Evolutionary conservation across 2,888 invertebrate species (phyloP), one percentile per base, ranked within the genome.

Genomic region (Marronus borbonicus): DNA sequence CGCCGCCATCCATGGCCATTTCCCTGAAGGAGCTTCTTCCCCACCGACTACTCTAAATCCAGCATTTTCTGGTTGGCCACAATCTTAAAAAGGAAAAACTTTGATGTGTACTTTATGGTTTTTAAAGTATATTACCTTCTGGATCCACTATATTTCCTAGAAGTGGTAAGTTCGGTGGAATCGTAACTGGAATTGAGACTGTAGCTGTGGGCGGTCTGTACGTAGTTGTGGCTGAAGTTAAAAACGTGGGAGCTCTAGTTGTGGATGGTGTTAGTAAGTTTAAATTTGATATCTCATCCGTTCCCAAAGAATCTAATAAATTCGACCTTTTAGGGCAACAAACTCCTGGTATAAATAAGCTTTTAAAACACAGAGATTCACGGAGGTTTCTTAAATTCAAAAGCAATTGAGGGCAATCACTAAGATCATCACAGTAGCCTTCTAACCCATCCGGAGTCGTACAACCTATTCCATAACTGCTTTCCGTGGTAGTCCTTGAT

Each of bases 1-100:
- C 1, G 97, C 97, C 0, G 96, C 98, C 95, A 98, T 95, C 98
- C 98, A 98, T 0, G 98, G 98, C 96, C 97, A 97, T 75, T 96
- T 93, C 0, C 97, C 97, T 0, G 96, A 93, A 31, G 94, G 90
- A 0, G 97, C 92, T 86, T 95, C 94, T 76, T 94, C 93, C 3
- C 98, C 98, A 0, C 98, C 98, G 0, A 98, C 98, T 62, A 98
- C 96, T 3, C 98, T 92, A 81, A 95, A 96, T 62, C 94, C 94
- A 75, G 94, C 96, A 84, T 93, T 93, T 89, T 94, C 96, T 81
- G 94, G 93, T 82, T 95, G 93, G 0, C 96, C 96, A 85, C 96
- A 96, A 82, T 96, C 95, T 94, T 87, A 10, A 89, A 89, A 81
- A 77, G 17, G 75, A 44, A 88, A 87, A 1, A 89, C 84, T 72